phyloP scores from a whole-genome alignment of 2,888 invertebrate species.

The Nomada ferruginata region DNA sequence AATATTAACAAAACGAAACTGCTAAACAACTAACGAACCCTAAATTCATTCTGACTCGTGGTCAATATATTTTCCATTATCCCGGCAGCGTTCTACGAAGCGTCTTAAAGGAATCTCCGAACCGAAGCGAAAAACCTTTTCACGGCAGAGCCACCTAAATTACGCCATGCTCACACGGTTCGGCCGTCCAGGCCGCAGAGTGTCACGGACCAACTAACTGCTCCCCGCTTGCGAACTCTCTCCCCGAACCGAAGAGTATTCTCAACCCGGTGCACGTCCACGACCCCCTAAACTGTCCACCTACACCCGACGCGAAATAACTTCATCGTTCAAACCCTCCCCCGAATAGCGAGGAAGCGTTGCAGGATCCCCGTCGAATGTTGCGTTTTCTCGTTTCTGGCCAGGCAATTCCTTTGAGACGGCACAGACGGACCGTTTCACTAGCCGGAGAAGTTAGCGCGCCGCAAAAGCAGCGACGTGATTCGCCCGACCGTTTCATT shows the following conservation, averaged over 20 bases:
- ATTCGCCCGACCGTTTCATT: conserved; percentile 31
- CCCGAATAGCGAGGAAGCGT: background rate
- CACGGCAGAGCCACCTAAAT: background rate
- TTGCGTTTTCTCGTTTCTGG: background rate
- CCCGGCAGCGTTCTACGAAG: too few relatives aligned
- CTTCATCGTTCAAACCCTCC: conserved; percentile 35
- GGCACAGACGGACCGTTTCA: background rate
- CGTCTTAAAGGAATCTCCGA: background rate
- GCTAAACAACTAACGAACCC: too few relatives aligned
- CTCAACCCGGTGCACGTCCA: background rate
- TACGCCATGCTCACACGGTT: background rate
- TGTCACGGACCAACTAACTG: background rate
- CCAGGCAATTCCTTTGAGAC: conserved; percentile 42
- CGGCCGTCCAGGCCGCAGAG: background rate
- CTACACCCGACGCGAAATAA: conserved; percentile 42
- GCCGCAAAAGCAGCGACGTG: conserved; percentile 48
- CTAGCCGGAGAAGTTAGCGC: background rate
- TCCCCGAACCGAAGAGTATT: conserved; percentile 13
- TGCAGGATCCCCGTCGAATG: background rate
- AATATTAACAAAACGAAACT: too few relatives aligned
- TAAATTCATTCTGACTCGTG: too few relatives aligned
- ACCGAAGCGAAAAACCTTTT: conserved; percentile 1
- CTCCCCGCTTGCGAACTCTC: conserved; percentile 4
- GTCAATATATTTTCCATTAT: background rate
- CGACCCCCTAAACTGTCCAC: background rate